Evolutionary conservation across 2,888 invertebrate genomes (phyloP).

Genomic region (Agapostemon virescens): DNA sequence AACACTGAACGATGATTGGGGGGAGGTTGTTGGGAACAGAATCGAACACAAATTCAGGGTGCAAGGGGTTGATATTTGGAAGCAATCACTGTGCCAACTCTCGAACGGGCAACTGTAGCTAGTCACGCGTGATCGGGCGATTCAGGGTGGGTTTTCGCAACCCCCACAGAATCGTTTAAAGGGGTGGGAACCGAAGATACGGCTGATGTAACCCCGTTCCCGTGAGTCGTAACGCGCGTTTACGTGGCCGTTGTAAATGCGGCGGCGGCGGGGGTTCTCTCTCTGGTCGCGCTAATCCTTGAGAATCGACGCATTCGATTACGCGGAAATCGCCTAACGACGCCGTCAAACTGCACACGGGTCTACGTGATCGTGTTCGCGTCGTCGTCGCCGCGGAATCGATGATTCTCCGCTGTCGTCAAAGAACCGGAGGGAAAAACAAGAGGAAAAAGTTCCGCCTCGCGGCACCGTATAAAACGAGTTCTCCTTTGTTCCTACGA

Average conservation of each 20-base stretch:
- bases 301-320: conserved; percentile 60
- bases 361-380: conserved; percentile 66
- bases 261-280: no score
- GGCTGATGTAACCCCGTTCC: conserved; percentile 44
- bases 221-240: conserved; percentile 24
- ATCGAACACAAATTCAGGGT: not conserved
- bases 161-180: conserved; percentile 15
- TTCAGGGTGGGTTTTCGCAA: not conserved
- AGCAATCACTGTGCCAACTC: not conserved
- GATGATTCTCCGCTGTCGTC: not conserved
- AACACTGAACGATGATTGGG: not conserved
- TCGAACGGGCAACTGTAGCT: not conserved
- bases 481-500: conserved; percentile 49
- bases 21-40: not conserved
- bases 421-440: not conserved
- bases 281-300: conserved; percentile 47
- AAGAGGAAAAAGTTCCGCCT: not conserved
- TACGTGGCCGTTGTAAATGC: not conserved
- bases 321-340: conserved; percentile 41
- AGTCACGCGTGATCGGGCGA: not conserved
- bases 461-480: conserved; percentile 32
- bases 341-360: conserved; percentile 45
- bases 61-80: conserved; percentile 1
- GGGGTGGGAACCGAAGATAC: conserved; percentile 30
- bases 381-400: not conserved